Percentiles rank a stretch among this genome's conserved stretches.
Conservation (phyloP, 2,113 vertebrate genomes). For the Callospermophilus lateralis region DNA sequence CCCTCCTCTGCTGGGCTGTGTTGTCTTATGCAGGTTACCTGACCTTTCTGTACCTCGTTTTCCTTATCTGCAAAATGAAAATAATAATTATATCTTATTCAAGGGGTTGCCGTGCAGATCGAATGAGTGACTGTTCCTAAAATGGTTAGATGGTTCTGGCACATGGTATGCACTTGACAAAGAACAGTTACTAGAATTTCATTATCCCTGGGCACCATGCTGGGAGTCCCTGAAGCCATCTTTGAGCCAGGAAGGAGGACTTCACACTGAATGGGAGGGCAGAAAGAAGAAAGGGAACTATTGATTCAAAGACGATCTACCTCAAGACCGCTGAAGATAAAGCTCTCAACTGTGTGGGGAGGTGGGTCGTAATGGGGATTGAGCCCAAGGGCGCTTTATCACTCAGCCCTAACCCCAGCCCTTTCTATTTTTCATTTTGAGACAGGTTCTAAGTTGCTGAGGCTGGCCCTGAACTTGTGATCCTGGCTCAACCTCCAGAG, state of each 20-base stretch:
- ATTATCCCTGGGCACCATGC: background rate
- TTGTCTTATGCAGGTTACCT: background rate
- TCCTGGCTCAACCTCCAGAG: too few species aligned
- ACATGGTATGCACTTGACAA: accelerated
- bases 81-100: background rate
- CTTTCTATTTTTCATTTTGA: too few species aligned
- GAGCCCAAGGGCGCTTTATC: too few species aligned
- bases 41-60: background rate
- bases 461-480: too few species aligned
- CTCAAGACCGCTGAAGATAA: background rate
- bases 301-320: background rate
- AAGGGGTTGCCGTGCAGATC: background rate
- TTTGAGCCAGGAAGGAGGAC: background rate
- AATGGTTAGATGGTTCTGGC: background rate
- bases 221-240: background rate
- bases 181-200: background rate
- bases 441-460: too few species aligned
- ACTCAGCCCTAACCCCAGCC: too few species aligned
- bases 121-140: background rate
- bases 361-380: background rate
- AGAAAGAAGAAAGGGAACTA: background rate
- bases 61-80: background rate
- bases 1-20: background rate
- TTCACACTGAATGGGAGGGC: background rate
- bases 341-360: background rate